Evolutionary conservation across 2,888 invertebrate species (phyloP).

Genomic region (Spisula solida): DNA sequence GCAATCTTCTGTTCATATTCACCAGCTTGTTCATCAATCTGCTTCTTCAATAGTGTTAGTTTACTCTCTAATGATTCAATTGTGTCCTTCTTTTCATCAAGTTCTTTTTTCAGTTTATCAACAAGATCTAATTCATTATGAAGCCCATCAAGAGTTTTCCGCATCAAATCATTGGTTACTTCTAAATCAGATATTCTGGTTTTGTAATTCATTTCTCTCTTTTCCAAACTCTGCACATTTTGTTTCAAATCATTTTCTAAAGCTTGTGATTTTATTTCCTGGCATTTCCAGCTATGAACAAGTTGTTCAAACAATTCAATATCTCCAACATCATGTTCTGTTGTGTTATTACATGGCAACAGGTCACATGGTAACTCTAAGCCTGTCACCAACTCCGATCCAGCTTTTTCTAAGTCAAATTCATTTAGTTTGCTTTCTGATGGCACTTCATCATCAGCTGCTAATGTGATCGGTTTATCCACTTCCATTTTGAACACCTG

Average conservation of each 20-base stretch:
- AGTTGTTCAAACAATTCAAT: slow-evolving; percentile 48
- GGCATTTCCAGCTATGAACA: slow-evolving; percentile 36
- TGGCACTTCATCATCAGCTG: neutral
- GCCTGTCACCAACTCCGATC: neutral
- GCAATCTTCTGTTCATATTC: slow-evolving; percentile 8
- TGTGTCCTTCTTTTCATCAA: slow-evolving; percentile 56
- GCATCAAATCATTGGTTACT: slow-evolving; percentile 46
- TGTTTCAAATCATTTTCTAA: slow-evolving; percentile 29
- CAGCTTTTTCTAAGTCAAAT: neutral
- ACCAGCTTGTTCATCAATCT: slow-evolving; percentile 36
- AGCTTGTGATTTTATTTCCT: slow-evolving; percentile 15
- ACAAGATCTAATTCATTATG: slow-evolving; percentile 60
- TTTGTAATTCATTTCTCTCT: neutral
- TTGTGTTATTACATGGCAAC: neutral
- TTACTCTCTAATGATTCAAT: slow-evolving; percentile 59
- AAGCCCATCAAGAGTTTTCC: slow-evolving; percentile 46
- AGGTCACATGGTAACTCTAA: neutral
- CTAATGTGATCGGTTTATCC: neutral
- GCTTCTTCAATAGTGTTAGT: slow-evolving; percentile 26
- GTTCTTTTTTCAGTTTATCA: slow-evolving; percentile 65
- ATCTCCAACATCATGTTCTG: slow-evolving; percentile 38
- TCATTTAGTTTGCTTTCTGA: neutral
- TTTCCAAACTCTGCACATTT: slow-evolving; percentile 37
- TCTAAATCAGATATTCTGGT: slow-evolving; percentile 40
- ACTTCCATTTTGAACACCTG: neutral